Evolutionary conservation across 1,140 invertebrate species (phyloP), one percentile per base, ranked within the genome.

Genomic region (Eumeta japonica): DNA sequence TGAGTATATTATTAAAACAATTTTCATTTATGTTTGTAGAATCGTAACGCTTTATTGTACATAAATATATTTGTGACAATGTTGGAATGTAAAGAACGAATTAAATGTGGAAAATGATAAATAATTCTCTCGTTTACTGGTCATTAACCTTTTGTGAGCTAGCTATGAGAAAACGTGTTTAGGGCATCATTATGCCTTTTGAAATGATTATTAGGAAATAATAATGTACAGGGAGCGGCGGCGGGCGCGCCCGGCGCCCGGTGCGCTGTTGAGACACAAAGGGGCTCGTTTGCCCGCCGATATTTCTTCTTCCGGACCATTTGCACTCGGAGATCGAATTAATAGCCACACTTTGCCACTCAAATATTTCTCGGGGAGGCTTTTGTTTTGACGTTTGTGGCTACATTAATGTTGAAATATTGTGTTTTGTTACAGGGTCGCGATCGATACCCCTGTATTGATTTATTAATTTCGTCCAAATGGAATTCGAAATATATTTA

Each of bases 251-350:
- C 5, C n/a, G 20, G 5, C 20, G 5, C 20, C 20, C 20, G 5
- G 20, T 24, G n/a, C 5, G 20, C 20, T 7, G 5, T 24, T 24
- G 20, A n/a, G n/a, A 24, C 20, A 24, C 20, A 24, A 24, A 24
- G n/a, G 20, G n/a, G 5, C 20, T 24, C 20, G 20, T 24, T n/a
- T n/a, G 5, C 20, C n/a, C 20, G 20, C 20, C 20, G n/a, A 24
- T 24, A 24, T 24, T 24, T 24, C 20, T 24, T n/a, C 20, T 24
- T 24, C 20, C 20, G 20, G n/a, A 24, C 20, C 20, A 24, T 24
- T 24, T 24, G n/a, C 20, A 24, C 20, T n/a, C n/a, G 20, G 20
- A 24, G n/a, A 24, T n/a, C n/a, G 20, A n/a, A 24, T 24, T 24
- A 24, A 24, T 24, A 24, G 20, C 20, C n/a, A 24, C n/a, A 24